Evolutionary conservation across 1,140 invertebrate species (phyloP).

Genomic region (Brachystomella parvula): DNA sequence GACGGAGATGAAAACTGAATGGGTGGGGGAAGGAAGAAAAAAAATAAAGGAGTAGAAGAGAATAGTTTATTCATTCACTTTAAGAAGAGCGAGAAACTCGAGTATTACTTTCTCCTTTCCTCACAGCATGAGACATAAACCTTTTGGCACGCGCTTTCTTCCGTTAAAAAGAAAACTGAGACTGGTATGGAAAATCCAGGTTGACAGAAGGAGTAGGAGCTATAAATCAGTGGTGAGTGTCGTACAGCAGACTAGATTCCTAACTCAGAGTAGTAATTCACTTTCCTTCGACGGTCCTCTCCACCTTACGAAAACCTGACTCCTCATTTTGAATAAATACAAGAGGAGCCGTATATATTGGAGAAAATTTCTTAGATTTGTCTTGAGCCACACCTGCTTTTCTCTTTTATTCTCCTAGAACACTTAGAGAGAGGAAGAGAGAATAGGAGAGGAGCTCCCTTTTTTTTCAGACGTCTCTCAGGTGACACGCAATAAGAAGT

Average conservation of each 20-base stretch:
- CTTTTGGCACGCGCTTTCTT: not conserved
- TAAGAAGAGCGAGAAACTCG: not conserved
- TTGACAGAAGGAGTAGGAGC: constrained; percentile 28
- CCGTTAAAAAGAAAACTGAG: not conserved
- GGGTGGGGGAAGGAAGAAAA: not conserved
- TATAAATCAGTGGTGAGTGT: constrained; percentile 32
- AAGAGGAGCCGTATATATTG: not conserved
- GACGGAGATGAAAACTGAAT: not conserved
- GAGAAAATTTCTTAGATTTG: not conserved
- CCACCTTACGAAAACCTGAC: not conserved
- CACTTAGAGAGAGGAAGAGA: not conserved
- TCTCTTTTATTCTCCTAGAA: not conserved
- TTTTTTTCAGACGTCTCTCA: not conserved
- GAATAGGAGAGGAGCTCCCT: not conserved
- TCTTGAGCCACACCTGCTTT: not conserved
- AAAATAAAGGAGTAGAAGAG: not conserved
- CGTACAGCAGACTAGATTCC: not conserved
- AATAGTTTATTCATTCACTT: constrained; percentile 9
- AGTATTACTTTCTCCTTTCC: not conserved
- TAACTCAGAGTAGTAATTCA: not conserved
- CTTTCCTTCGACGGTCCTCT: not conserved
- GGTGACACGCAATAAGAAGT: not conserved
- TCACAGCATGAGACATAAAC: constrained; percentile 19
- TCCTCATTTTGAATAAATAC: constrained; percentile 5
- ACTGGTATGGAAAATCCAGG: constrained; percentile 11